These are phyloP conservation scores for Himalopsyche kuldschensis DNA, from an alignment of 2,888 invertebrate genomes.

Conservation along the genomic window DNA sequence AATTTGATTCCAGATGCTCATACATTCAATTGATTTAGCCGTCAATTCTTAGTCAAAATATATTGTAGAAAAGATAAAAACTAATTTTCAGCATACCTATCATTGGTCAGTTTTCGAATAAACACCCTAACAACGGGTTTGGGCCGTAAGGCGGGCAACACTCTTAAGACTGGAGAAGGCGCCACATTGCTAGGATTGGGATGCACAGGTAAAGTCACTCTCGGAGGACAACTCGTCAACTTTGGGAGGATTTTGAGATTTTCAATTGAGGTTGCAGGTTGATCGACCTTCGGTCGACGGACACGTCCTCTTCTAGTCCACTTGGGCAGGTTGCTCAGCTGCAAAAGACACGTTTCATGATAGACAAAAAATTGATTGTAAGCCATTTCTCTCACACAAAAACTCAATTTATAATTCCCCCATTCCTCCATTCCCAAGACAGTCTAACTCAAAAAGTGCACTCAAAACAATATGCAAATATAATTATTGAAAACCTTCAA, in stretches of 20 bases:
- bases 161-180: conserved; percentile 13
- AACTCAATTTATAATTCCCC: too few relatives aligned
- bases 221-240: neutral
- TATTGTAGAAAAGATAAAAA: too few relatives aligned
- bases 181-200: neutral
- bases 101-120: neutral
- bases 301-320: conserved; percentile 23
- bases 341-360: neutral
- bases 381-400: too few relatives aligned
- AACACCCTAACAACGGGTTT: conserved; percentile 1
- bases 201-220: neutral
- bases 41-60: too few relatives aligned
- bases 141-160: conserved; percentile 19
- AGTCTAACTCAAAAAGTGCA: too few relatives aligned
- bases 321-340: conserved; percentile 19
- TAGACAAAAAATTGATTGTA: too few relatives aligned
- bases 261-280: neutral
- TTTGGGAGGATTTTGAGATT: neutral
- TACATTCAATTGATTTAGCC: too few relatives aligned
- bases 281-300: conserved; percentile 9
- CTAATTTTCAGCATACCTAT: neutral
- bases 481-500: too few relatives aligned
- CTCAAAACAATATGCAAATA: too few relatives aligned
- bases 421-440: too few relatives aligned
- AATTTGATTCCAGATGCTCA: too few relatives aligned